Base-by-base conservation (phyloP, 2,113 vertebrate genomes). In the Mohoua ochrocephala region DNA sequence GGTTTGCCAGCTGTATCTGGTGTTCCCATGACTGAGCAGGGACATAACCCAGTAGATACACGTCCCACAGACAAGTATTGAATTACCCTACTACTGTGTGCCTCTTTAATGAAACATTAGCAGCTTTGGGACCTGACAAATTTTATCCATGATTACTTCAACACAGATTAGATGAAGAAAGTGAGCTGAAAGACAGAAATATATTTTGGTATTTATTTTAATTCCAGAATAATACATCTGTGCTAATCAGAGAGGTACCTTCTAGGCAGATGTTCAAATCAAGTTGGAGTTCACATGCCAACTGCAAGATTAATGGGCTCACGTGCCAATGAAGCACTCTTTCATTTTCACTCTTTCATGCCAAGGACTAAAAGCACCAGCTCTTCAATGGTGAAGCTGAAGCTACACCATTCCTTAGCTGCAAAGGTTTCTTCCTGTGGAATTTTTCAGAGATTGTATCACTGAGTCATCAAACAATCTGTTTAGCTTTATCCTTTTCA, bases 131-230 rank as follows among this genome's bases (percentile, higher is more conserved):
- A 87, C 44, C 19, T 82, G 74, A 70, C 52, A 88, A 80, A 74
- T 60, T 85, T 89, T 75, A 95, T 45, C 77, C 86, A 76, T 49
- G 78, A 79, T 71, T 68, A 56, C 65, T 95, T 81, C 68, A 79
- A 61, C 39, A 61, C 30, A 83, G 65, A 52, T 84, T 88, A 50
- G 41, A 83, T 11, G 56, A 95, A 93, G 84, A 93, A 91, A 94
- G 71, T 11, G 70, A 91, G 50, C 65, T 64, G 76, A 95, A 75
- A 85, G 91, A 74, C 35, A 91, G 84, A 93, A 96, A 91, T 84
- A 39, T 70, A 35, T 89, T 96, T 91, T 94, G 90, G 49, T 95
- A 95, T 95, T 97, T 95, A 81, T 96, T 97, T 95, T 96, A 93
- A 90, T 91, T 96, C 76, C 84, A 64, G 73, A 79, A 44, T 75